These are phyloP conservation scores for Fundulus diaphanus DNA, from an alignment of 2,797 vertebrate genomes.

Conservation along the genomic window DNA sequence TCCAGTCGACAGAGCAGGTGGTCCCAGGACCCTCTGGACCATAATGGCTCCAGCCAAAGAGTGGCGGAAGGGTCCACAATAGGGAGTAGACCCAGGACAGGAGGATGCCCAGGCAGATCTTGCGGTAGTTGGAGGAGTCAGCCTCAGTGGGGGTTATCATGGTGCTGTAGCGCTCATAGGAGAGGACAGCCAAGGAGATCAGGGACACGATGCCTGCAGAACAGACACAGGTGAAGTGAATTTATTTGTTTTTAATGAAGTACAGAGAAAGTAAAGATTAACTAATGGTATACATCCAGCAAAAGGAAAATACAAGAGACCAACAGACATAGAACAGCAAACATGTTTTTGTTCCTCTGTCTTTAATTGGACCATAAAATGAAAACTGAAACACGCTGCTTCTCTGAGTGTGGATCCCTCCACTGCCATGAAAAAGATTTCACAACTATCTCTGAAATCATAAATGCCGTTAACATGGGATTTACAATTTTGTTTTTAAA, in stretches of 20 bases:
- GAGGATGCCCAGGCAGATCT: slow-evolving; percentile 76
- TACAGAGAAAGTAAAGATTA: background rate
- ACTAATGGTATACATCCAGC: background rate
- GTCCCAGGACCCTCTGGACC: slow-evolving; percentile 86
- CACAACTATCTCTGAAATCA: slow-evolving; percentile 18
- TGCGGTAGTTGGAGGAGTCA: slow-evolving; percentile 83
- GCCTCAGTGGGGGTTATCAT: slow-evolving; percentile 82
- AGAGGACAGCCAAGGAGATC: slow-evolving; percentile 86
- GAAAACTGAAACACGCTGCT: background rate
- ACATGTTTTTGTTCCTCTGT: slow-evolving; percentile 3
- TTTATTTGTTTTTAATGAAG: background rate
- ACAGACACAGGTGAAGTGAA: slow-evolving; percentile 4
- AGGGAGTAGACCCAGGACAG: slow-evolving; percentile 86
- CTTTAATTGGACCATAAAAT: slow-evolving; percentile 28
- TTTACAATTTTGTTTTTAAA: slow-evolving; percentile 9
- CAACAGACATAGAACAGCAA: background rate
- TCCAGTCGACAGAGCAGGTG: slow-evolving; percentile 88
- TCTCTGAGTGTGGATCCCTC: slow-evolving; percentile 20
- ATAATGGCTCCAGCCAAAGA: slow-evolving; percentile 87
- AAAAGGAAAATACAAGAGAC: background rate
- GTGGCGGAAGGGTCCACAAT: slow-evolving; percentile 82
- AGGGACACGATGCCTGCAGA: slow-evolving; percentile 84
- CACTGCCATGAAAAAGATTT: slow-evolving; percentile 18
- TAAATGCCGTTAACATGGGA: slow-evolving; percentile 17
- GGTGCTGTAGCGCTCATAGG: slow-evolving; percentile 85